Base-by-base conservation (phyloP, 1,140 invertebrate genomes). In the Philaenus spumarius region DNA sequence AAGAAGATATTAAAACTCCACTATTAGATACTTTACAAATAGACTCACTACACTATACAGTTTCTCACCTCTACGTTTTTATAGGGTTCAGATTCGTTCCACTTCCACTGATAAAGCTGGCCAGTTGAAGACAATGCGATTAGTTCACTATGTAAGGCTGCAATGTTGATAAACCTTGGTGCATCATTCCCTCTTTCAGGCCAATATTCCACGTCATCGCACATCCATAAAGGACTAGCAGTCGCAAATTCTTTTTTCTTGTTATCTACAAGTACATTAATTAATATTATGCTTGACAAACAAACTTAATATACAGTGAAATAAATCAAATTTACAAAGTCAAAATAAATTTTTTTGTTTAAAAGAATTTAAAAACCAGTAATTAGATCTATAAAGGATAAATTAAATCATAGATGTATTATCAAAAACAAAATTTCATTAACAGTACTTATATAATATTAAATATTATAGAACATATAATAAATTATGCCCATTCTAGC, bases 21-120 rank as follows among this genome's bases (percentile, higher is more conserved):
- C n/a, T n/a, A n/a, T n/a, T n/a, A n/a, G n/a, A n/a, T n/a, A n/a
- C n/a, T n/a, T n/a, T n/a, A n/a, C n/a, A n/a, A n/a, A n/a, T n/a
- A n/a, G n/a, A n/a, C n/a, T n/a, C n/a, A n/a, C n/a, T n/a, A n/a
- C n/a, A n/a, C n/a, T n/a, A n/a, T n/a, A n/a, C n/a, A n/a, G n/a
- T 30, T 30, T 30, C 26, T 30, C 9, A 30, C 26, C 26, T 30
- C 26, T 30, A 30, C 26, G 66, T 89, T 82, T 71, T 85, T 85
- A 67, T 88, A 97, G 0, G 95, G 91, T 68, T 96, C 91, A 5
- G 82, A 71, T 67, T 97, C 93, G 42, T 83, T 80, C 97, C 97
- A 99, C 64, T 86, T 86, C 97, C 97, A 99, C 70, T 97, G 93
- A 76, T 97, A 93, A n/a, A 99, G 70, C 64, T 95, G 90, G 15